Evolutionary conservation across 2,113 vertebrate species (phyloP), one percentile per base, ranked within the genome.

Genomic region (Guaruba guarouba): DNA sequence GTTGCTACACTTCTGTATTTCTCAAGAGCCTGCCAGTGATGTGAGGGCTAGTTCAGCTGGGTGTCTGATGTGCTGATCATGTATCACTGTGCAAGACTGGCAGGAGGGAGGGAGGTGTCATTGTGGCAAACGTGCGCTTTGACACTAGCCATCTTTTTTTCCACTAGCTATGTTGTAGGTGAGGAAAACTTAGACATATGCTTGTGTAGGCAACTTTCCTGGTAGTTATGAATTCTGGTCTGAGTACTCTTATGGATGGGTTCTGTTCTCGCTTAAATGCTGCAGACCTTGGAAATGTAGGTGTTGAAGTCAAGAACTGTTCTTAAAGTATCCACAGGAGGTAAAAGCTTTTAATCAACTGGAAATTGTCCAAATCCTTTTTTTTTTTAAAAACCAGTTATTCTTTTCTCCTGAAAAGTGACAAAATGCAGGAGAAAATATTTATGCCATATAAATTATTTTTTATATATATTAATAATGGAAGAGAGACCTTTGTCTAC

Each of bases 1-100:
- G 27, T 43, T 92, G 68, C 37, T 64, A 92, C 22, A 5, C 12
- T 41, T 20, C 10, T 23, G n/a, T 49, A 17, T 51, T 82, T 90
- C 71, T 57, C 79, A 75, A 17, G 37, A 78, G 51, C 43, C 68
- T 86, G 80, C 8, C 12, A 14, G 64, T 19, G 79, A 39, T 77
- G 49, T 2, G 81, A 69, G 63, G 27, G 68, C 54, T 46, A 28
- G 11, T 63, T 82, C 79, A 82, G 41, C 41, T 33, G 84, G 11
- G 15, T 43, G 31, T 54, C 54, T 0, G 0, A 5, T 23, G 41
- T 35, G 61, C 84, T 68, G 78, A 57, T 76, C 3, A 0, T 35
- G 29, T 86, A 51, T 82, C 49, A 46, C 39, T 0, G 0, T 1
- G 7, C 0, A 4, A 81, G 51, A 41, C 83, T 81, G 55, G 33